Conservation (phyloP, 2,113 vertebrate genomes). For the Pseudonaja textilis region DNA sequence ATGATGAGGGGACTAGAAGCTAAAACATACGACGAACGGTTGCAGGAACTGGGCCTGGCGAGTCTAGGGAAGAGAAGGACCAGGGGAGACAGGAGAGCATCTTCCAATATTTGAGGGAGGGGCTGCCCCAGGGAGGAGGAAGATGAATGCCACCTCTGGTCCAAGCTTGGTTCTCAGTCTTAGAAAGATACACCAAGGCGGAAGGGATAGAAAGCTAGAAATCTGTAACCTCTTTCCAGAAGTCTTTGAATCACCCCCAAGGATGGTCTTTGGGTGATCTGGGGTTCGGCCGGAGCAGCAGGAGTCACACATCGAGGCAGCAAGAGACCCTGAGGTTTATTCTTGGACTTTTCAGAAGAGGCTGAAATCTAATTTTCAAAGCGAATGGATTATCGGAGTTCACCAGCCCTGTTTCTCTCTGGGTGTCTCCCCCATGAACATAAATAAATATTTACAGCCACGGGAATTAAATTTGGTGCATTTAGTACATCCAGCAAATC, state of each 20-base stretch:
- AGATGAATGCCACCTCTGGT: too few relatives aligned
- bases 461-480: not conserved
- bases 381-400: not conserved
- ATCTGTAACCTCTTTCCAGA: not conserved
- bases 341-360: not conserved
- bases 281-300: not conserved
- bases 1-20: too few relatives aligned
- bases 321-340: not conserved
- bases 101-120: too few relatives aligned
- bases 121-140: too few relatives aligned
- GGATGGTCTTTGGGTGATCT: not conserved
- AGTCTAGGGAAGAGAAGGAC: too few relatives aligned
- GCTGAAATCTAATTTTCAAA: not conserved
- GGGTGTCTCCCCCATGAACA: not conserved
- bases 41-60: too few relatives aligned
- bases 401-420: not conserved
- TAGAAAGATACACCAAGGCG: not conserved
- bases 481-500: not conserved
- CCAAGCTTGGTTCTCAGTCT: not conserved
- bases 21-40: too few relatives aligned
- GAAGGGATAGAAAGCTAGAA: not conserved
- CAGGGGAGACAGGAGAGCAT: too few relatives aligned
- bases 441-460: not conserved
- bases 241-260: not conserved
- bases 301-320: not conserved